Percentiles rank a stretch among this genome's conserved stretches.
Evolutionary conservation across 2,797 vertebrate species (phyloP).

Genomic region (Bradypus variegatus): DNA sequence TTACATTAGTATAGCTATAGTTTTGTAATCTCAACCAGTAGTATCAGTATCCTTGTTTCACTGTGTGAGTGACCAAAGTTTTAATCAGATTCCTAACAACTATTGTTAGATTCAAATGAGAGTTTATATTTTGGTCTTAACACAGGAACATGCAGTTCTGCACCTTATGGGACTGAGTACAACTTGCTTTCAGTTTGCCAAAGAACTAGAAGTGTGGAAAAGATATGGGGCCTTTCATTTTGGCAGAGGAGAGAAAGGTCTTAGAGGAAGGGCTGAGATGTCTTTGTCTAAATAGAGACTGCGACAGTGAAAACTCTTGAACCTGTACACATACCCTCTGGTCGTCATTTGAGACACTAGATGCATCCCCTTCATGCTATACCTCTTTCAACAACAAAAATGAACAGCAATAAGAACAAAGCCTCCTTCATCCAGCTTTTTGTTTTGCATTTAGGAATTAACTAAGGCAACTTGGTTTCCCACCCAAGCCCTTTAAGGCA

Average conservation of each 20-base stretch:
- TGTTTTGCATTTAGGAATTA: slow-evolving; percentile 14
- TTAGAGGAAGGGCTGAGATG: not conserved
- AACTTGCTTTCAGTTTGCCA: not conserved
- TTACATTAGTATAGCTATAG: slow-evolving; percentile 24
- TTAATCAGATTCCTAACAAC: not conserved
- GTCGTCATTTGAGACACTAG: not conserved
- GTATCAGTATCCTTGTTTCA: not conserved
- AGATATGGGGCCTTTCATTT: not conserved
- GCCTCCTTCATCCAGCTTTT: not conserved
- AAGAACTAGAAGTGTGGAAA: not conserved
- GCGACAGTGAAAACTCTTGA: not conserved
- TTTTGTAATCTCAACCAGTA: not conserved
- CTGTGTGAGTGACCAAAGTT: not conserved
- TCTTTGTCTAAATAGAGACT: not conserved
- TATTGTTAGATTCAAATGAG: not conserved
- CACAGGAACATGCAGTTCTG: not conserved
- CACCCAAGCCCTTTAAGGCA: not conserved
- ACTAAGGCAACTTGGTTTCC: slow-evolving; percentile 23
- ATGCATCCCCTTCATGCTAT: not conserved
- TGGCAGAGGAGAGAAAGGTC: not conserved
- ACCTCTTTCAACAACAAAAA: not conserved
- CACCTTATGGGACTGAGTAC: not conserved
- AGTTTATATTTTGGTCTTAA: not conserved
- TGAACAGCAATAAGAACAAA: not conserved
- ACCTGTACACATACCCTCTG: not conserved